phyloP scores from a whole-genome alignment of 1,140 invertebrate genomes.

The Carcinoscorpius rotundicauda region DNA sequence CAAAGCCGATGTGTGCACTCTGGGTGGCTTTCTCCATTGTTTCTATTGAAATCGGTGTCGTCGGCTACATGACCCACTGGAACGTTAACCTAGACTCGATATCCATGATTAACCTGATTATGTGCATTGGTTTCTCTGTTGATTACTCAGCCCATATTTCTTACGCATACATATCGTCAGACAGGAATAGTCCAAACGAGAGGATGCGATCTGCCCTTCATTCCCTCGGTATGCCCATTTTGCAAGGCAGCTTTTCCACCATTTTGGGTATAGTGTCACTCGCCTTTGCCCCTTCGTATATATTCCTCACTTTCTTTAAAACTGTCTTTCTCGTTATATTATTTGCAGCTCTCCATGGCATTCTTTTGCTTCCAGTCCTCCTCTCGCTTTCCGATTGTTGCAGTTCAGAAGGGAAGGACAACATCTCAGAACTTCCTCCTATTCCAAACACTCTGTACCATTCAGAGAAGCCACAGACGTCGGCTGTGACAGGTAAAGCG shows the following conservation, averaged over 20 bases:
- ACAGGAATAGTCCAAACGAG: constrained; percentile 36
- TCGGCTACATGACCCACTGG: constrained; percentile 92
- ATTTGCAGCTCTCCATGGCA: constrained; percentile 81
- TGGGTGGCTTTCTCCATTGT: constrained; percentile 91
- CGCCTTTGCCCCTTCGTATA: constrained; percentile 79
- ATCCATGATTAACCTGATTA: constrained; percentile 95
- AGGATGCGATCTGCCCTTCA: constrained; percentile 72
- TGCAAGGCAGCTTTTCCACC: constrained; percentile 89
- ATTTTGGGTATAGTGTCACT: constrained; percentile 77
- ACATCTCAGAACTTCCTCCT: background rate
- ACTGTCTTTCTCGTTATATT: constrained; percentile 92
- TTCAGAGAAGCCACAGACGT: constrained; percentile 2
- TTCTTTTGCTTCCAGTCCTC: constrained; percentile 72
- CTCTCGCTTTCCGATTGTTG: constrained; percentile 44
- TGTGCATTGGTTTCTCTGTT: constrained; percentile 95
- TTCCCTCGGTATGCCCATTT: constrained; percentile 76
- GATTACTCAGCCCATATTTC: constrained; percentile 95
- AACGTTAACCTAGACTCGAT: constrained; percentile 87
- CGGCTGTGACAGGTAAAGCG: background rate
- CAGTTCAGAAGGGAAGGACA: constrained; percentile 2
- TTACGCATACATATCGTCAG: constrained; percentile 83
- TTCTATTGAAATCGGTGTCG: constrained; percentile 83
- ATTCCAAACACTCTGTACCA: background rate
- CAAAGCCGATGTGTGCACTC: constrained; percentile 77
- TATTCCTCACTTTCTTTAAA: constrained; percentile 94